Evolutionary conservation across 1,140 invertebrate genomes (phyloP), one percentile per base, ranked within the genome.

Genomic region (Drosophila auraria): DNA sequence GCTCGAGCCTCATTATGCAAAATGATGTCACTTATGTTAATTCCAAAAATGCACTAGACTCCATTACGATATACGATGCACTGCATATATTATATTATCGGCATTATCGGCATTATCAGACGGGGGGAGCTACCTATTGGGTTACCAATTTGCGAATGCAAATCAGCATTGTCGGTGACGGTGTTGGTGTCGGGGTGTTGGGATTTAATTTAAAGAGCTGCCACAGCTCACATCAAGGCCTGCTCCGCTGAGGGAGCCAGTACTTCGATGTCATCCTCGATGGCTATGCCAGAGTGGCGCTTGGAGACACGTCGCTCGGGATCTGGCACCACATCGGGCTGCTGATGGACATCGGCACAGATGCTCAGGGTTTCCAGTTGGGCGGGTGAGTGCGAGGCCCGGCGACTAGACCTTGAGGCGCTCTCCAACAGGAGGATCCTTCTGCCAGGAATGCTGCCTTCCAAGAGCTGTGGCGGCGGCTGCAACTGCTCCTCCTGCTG

Each of bases 71-170:
- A 53, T 54, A 1, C 33, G 4, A 15, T 15, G 36, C 54, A 57
- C 54, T 60, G 23, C 54, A 53, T 42, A 44, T 38, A 62, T 57
- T 62, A 57, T 57, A 63, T 54, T 64, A 56, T 44, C 50, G 25
- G 15, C 8, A 33, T 53, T 44, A 66, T 50, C 47, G 47, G 27
- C 8, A 56, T 9, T 65, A 42, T 30, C 23, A 15, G 15, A 2
- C 14, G 44, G 42, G 45, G 7, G 14, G 12, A 14, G 33, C 56
- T 56, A 61, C 61, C 62, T 76, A 86, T 83, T 65, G 66, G 56
- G 63, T 81, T 86, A 86, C 82, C 82, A 86, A 83, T 83, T 83
- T 86, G 78, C 66, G 50, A 72, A 78, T 81, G 82, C 82, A 83
- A 83, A 83, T 73, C 66, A 72, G 50, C 36, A 57, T 57, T 57